Evolutionary conservation across 2,113 vertebrate genomes (phyloP), one percentile per base, ranked within the genome.

Genomic region (Lates calcarifer): DNA sequence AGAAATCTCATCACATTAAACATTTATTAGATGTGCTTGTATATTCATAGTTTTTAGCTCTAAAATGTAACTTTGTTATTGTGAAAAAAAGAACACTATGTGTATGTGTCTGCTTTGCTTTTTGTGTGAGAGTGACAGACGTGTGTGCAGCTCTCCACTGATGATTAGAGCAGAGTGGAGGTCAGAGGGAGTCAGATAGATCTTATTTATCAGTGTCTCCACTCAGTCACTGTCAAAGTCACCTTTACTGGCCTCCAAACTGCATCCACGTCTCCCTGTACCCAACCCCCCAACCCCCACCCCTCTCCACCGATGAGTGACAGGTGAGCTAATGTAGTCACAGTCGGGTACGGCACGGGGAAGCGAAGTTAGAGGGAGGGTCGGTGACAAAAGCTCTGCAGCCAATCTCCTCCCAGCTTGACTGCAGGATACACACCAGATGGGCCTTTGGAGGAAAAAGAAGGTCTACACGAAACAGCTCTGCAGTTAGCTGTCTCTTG

Each of bases 211-310:
- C 89, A 89, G 82, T 56, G 64, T 80, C 84, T 86, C 61, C 35
- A 51, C 75, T 86, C 78, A 73, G 85, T 86, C 85, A 81, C 37
- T 79, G 77, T 83, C 90, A 92, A 92, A 88, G 91, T 93, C 90
- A 92, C 91, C 89, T 87, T 87, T 83, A 51, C 67, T 77, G 74
- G 78, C 73, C 88, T 86, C 74, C 64, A 70, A 85, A 80, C 74
- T 77, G 74, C 45, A 43, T 79, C 79, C 53, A 47, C 47, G 2
- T 53, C 29, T 77, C 74, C 49, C 47, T 20, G 24, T 39, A 41
- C 45, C 70, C 28, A 74, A 58, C 65, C 62, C 35, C 56, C 35
- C 31, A 24, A 24, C 47, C 35, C 35, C 22, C 10, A 18, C 37
- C 61, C 37, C 66, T 51, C 31, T 47, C 57, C 57, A 35, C 63